Base-by-base conservation (phyloP, 2,113 vertebrate species). In the Oenanthe oenanthe region DNA sequence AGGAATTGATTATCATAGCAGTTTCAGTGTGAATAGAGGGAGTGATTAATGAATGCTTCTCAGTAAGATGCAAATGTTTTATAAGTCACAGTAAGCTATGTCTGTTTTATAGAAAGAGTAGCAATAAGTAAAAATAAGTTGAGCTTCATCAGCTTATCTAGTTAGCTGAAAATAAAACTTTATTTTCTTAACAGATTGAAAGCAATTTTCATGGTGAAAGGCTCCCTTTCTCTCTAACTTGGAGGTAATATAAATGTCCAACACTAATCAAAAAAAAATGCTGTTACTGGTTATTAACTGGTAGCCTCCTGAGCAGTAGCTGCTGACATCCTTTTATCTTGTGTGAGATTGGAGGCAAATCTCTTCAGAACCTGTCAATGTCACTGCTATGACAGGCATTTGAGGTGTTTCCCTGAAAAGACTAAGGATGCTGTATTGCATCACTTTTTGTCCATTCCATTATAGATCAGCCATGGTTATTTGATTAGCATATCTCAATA, bases 21-120 rank as follows among this genome's bases (percentile, higher is more conserved):
- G 47, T 93, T 98, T 97, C 93, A 83, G 34, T 90, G 63, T 93
- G 82, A 91, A 86, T 75, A 83, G 70, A 88, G 89, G 66, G 92
- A 92, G 72, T 97, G 96, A 98, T 98, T 97, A 98, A 97, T 98
- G 96, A 95, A 82, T 7, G 21, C 34, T 95, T 96, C 96, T 93
- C 93, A 89, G 94, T 90, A 96, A 96, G 91, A 94, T 94, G 85
- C 70, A 95, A 95, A 84, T 95, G 84, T 95, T 97, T 96, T 95
- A 31, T 73, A 90, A 82, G 93, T 97, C 89, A 93, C 92, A 73
- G 53, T 89, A 92, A 95, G 58, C 88, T 89, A 83, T 66, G 17
- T 92, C 88, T 94, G 32, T 95, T 97, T 96, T 93, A 95, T 83
- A 81, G 68, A 94, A 96, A 93, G 28, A 88, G 66, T 93, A 90